Conservation (phyloP, 2,797 vertebrate genomes). For the Neoniphon sammara region DNA sequence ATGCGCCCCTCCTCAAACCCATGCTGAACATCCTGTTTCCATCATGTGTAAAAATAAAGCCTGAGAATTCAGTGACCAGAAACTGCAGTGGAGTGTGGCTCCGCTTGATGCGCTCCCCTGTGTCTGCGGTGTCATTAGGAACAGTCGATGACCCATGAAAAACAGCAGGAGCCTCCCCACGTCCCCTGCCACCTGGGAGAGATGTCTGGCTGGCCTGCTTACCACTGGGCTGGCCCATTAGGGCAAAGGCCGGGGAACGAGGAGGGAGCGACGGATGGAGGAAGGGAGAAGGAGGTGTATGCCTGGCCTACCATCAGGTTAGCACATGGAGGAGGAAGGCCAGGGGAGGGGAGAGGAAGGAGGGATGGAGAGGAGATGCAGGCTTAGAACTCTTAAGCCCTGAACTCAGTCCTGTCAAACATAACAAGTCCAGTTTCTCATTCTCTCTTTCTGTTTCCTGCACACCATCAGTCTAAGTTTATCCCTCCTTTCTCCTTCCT, state of each 20-base stretch:
- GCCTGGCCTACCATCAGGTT: constrained; percentile 54
- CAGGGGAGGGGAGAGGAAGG: constrained; percentile 32
- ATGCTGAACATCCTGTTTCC: constrained; percentile 72
- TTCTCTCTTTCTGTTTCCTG: constrained; percentile 61
- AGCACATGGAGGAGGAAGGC: constrained; percentile 35
- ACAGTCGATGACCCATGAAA: constrained; percentile 78
- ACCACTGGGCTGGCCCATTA: constrained; percentile 60
- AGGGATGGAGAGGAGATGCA: constrained; percentile 49
- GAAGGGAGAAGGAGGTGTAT: constrained; percentile 59
- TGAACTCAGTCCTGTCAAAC: constrained; percentile 52
- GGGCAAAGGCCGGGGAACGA: constrained; percentile 42
- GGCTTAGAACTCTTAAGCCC: constrained; percentile 48
- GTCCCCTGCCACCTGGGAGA: constrained; percentile 71
- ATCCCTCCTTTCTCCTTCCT: constrained; percentile 66
- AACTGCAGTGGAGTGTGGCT: constrained; percentile 76
- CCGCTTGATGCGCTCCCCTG: constrained; percentile 71
- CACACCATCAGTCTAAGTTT: constrained; percentile 73
- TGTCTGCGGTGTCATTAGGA: constrained; percentile 77
- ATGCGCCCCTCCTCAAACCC: constrained; percentile 49
- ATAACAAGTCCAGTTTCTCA: constrained; percentile 45
- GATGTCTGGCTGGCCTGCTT: constrained; percentile 48
- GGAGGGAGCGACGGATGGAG: constrained; percentile 35
- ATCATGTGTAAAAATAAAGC: constrained; percentile 79
- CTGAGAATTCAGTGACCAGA: constrained; percentile 80
- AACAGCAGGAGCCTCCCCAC: constrained; percentile 72